Conservation (phyloP, 2,797 vertebrate genomes). For the Cichlasoma orientale region DNA sequence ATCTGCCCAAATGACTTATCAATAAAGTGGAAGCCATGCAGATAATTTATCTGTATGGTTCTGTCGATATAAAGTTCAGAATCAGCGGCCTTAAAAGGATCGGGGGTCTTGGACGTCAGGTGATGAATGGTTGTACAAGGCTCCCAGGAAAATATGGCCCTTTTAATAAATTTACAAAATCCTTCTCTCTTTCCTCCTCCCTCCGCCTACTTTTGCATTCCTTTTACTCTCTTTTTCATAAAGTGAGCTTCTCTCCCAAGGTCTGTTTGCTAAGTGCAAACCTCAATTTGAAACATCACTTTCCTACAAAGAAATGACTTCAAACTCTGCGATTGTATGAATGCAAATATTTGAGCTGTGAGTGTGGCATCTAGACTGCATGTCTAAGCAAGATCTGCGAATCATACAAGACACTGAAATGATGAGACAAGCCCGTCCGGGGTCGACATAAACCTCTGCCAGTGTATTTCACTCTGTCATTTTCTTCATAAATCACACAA, state of each 20-base stretch:
- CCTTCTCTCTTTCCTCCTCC: conserved; percentile 28
- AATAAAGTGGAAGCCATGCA: conserved; percentile 80
- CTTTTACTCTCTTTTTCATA: conserved; percentile 29
- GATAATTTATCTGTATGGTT: conserved; percentile 83
- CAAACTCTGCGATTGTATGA: conserved; percentile 40
- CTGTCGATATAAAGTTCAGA: conserved; percentile 87
- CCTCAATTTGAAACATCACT: conserved; percentile 37
- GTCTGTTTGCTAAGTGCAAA: conserved; percentile 55
- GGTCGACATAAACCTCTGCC: conserved; percentile 51
- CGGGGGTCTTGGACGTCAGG: conserved; percentile 57
- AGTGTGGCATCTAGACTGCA: conserved; percentile 16
- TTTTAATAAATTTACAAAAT: conserved; percentile 79
- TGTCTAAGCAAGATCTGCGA: conserved; percentile 62
- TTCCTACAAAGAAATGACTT: conserved; percentile 33
- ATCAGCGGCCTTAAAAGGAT: conserved; percentile 83
- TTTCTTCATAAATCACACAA: conserved; percentile 73
- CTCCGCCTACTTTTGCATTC: conserved; percentile 24
- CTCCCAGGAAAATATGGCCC: conserved; percentile 75
- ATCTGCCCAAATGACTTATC: conserved; percentile 85
- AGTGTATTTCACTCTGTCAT: conserved; percentile 59
- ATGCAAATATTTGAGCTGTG: conserved; percentile 56
- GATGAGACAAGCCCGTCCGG: conserved; percentile 65
- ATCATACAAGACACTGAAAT: conserved; percentile 58
- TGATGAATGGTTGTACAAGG: conserved; percentile 75
- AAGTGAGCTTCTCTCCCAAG: conserved; percentile 42